Percentiles rank a stretch among this genome's conserved stretches.
Evolutionary conservation across 1,140 invertebrate species (phyloP).

Genomic region (Trachymyrmex septentrionalis): DNA sequence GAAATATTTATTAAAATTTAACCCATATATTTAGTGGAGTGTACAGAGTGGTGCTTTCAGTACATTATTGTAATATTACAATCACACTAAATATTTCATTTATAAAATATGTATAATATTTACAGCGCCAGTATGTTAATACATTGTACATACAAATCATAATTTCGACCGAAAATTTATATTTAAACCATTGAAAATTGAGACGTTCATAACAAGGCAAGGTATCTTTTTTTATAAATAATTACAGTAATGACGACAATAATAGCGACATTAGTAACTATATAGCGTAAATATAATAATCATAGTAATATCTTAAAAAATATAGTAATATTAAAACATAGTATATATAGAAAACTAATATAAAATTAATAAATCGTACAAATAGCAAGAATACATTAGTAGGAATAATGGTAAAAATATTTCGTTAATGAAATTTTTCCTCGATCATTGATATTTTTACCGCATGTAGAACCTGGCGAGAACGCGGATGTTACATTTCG

Average conservation of each 20-base stretch:
- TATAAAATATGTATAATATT: constrained; percentile 83
- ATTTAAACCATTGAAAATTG: constrained; percentile 49
- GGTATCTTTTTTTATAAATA: constrained; percentile 54
- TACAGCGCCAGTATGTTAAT: constrained; percentile 77
- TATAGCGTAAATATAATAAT: constrained; percentile 43
- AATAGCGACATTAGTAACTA: constrained; percentile 48
- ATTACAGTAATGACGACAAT: constrained; percentile 65
- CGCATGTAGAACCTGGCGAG: constrained; percentile 57
- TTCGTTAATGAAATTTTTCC: constrained; percentile 43
- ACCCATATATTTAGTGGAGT: constrained; percentile 79
- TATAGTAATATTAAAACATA: constrained; percentile 40
- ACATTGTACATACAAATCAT: constrained; percentile 68
- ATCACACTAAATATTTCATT: constrained; percentile 80
- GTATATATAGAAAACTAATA: constrained; percentile 1
- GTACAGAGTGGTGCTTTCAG: constrained; percentile 81
- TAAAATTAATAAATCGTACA: constrained; percentile 51
- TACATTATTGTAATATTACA: constrained; percentile 80
- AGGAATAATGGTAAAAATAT: constrained; percentile 49
- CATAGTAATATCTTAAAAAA: constrained; percentile 36
- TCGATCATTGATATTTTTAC: constrained; percentile 64
- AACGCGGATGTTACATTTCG: constrained; percentile 63
- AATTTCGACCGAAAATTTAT: constrained; percentile 51
- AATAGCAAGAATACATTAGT: constrained; percentile 36
- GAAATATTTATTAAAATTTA: constrained; percentile 84
- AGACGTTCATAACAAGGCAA: constrained; percentile 43